Evolutionary conservation across 2,888 invertebrate genomes (phyloP), one percentile per base, ranked within the genome.

Genomic region (Melanostoma mellinum): DNA sequence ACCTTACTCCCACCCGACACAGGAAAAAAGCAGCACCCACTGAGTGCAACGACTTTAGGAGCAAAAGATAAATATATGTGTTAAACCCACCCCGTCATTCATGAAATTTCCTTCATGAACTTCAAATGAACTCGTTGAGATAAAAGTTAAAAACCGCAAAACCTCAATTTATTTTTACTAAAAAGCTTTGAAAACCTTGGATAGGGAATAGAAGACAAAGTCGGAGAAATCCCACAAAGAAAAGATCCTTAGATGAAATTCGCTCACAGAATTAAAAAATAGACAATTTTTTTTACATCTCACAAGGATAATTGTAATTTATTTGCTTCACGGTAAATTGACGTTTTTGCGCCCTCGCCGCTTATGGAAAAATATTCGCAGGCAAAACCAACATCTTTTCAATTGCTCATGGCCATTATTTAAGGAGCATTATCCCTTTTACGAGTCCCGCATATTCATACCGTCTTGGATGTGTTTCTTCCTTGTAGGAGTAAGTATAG

Each of bases 301-400:
- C 73, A 68, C 81, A 82, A 78, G 82, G 82, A 82, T 78, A 73
- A 82, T 82, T 82, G 82, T 82, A 82, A 82, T 82, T 82, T 82
- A 82, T 82, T 77, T 78, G 73, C 82, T 82, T 82, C 68, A 82
- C 73, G 78, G 77, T 82, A 77, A 73, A 82, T 82, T 82, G 72
- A 82, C 72, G 77, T 77, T 68, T 74, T 72, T 61, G 48, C 40
- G 8, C 56, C 9, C 4, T 32, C 35, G 36, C 60, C 6, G 35
- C 32, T 32, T 58, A 40, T 6, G 20, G 9, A 10, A 42, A 32
- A n/a, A 42, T 40, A 36, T 72, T 56, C 48, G 5, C 44, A 48
- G 61, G 35, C 6, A 40, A 32, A 65, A 50, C 46, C 42, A 42
- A 71, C 65, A 63, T 52, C 40, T 65, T 61, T 81, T 77, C 68